Base-by-base conservation (phyloP, 92 coral and sea anemone genomes). In the Pocillopora grandis region DNA sequence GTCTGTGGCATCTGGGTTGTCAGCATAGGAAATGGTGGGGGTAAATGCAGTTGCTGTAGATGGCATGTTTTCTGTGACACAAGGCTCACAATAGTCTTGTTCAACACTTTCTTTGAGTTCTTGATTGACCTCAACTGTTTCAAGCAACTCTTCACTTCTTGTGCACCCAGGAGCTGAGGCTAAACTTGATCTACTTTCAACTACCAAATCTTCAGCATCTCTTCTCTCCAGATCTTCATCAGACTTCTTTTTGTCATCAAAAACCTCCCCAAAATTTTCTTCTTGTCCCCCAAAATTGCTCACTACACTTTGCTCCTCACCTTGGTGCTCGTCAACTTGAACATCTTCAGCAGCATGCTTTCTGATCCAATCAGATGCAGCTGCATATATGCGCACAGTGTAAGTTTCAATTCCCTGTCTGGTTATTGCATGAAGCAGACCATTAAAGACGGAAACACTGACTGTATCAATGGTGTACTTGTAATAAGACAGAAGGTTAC, bases 371-470 rank as follows among this genome's bases (percentile, higher is more conserved):
- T 94, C 94, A 21, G 97, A 89, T 7, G 98, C 98, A 0, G 97
- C 92, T 21, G 99, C 92, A 79, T 92, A 94, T 83, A 94, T 83
- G 58, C 98, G 92, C 48, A 97, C 95, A 18, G 96, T 89, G 78
- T 97, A 97, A 0, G 99, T 97, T 82, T 94, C 98, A 23, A 97
- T 78, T 1, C 94, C 98, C 63, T 97, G 91, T 15, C 58, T 71
- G 65, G 99, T 97, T 76, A 94, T 92, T 14, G 99, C 95, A 86
- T 97, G 94, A 65, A 97, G 90, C 58, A 94, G 91, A 59, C 87
- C 90, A 75, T 88, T 89, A 52, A 91, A 86, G 14, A 79, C 89
- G 14, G 95, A 81, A 17, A 93, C 98, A 12, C 89, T 88, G 56
- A 90, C 79, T 10, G 98, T 97, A 77, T 94, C 97, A 59, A 89